These are phyloP conservation scores for Ariopsis seemanni DNA, from an alignment of 2,113 vertebrate species.

Conservation along the genomic window DNA sequence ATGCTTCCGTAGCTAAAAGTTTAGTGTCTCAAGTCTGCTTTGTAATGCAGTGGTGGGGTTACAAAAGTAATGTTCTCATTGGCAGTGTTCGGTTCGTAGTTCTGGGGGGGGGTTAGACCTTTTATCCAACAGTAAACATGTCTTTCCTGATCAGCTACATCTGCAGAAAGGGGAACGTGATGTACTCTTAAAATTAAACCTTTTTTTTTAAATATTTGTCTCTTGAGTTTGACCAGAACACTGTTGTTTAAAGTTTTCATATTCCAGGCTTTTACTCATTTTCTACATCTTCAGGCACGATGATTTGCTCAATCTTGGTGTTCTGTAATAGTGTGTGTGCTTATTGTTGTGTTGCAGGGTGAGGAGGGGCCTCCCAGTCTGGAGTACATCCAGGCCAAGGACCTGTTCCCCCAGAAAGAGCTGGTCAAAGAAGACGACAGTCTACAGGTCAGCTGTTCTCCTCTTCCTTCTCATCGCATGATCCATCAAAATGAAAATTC, in stretches of 20 bases:
- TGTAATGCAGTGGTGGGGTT: neutral
- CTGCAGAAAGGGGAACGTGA: neutral
- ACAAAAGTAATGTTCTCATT: neutral
- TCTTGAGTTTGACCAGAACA: neutral
- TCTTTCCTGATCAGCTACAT: neutral
- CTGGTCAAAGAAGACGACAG: slow-evolving; percentile 96
- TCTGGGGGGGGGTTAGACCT: neutral
- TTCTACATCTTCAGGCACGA: too few species aligned
- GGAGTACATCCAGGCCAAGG: slow-evolving; percentile 99
- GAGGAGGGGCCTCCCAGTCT: slow-evolving; percentile 98
- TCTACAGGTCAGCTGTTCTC: slow-evolving; percentile 81
- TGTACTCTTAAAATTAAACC: neutral
- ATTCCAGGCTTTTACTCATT: neutral
- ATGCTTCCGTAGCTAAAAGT: neutral
- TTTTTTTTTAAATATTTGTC: neutral
- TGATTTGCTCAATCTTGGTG: neutral
- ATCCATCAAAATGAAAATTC: neutral
- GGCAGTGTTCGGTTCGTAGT: neutral
- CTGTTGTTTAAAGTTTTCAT: neutral
- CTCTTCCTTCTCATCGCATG: neutral
- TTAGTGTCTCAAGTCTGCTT: neutral
- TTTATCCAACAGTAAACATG: neutral
- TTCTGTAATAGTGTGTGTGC: slow-evolving; percentile 1
- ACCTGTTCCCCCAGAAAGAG: slow-evolving; percentile 97
- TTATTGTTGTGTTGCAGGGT: slow-evolving; percentile 76